Conservation (phyloP, 2,797 vertebrate species). For the Myiotriccus ornatus region DNA sequence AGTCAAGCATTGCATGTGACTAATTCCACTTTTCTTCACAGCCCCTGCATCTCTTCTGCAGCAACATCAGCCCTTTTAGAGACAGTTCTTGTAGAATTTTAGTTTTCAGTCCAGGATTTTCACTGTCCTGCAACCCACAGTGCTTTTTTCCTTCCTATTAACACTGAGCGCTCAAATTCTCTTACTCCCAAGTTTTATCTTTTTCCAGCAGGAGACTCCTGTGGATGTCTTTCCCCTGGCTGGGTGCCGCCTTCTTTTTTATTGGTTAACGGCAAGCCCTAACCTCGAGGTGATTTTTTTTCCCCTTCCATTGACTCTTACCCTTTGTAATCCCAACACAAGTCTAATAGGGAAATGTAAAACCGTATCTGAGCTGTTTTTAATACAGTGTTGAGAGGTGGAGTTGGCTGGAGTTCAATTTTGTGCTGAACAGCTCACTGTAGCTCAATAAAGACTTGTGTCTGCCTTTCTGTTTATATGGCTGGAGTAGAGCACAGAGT, state of each 20-base stretch:
- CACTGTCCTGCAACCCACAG: neutral
- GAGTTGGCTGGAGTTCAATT: slow-evolving; percentile 57
- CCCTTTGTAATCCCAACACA: neutral
- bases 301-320: slow-evolving; percentile 23
- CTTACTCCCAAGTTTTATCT: neutral
- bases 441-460: slow-evolving; percentile 49
- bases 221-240: neutral
- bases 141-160: neutral
- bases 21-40: neutral
- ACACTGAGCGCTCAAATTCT: neutral
- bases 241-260: neutral
- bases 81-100: neutral
- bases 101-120: neutral
- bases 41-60: neutral
- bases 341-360: slow-evolving; percentile 57
- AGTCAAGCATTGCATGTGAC: neutral
- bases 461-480: slow-evolving; percentile 61
- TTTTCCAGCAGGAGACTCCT: neutral
- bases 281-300: slow-evolving; percentile 22
- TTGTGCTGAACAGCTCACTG: slow-evolving; percentile 64
- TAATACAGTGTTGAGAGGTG: slow-evolving; percentile 55
- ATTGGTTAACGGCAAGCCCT: neutral
- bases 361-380: slow-evolving; percentile 52
- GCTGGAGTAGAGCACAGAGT: slow-evolving; percentile 39
- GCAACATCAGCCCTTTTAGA: neutral